These are phyloP conservation scores for Orientallactaga sibirica DNA, from an alignment of 2,797 vertebrate genomes.

Conservation along the genomic window DNA sequence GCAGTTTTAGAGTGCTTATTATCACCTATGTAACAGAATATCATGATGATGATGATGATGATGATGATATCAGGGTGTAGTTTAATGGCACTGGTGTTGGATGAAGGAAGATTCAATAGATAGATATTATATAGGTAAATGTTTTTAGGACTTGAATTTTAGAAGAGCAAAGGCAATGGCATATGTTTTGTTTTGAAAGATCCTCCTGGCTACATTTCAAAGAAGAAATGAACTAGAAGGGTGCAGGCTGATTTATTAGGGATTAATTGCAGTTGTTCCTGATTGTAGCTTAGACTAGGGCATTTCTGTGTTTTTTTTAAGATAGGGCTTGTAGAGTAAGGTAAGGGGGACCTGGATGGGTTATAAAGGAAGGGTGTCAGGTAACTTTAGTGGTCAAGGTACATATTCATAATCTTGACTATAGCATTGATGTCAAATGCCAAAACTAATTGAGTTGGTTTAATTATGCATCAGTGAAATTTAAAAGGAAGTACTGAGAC, in stretches of 20 bases:
- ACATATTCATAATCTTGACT: conserved; percentile 18
- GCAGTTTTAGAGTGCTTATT: neutral
- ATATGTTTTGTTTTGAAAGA: neutral
- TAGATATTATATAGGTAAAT: neutral
- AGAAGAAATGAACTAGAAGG: neutral
- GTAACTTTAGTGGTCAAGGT: neutral
- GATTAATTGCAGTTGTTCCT: neutral
- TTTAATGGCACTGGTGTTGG: neutral
- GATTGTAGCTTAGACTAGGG: neutral
- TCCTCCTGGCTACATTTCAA: neutral
- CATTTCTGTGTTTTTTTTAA: neutral
- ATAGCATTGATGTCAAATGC: neutral
- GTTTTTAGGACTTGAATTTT: neutral
- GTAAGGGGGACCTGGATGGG: neutral
- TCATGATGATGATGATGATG: neutral
- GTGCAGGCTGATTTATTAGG: neutral
- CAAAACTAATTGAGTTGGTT: conserved; percentile 27
- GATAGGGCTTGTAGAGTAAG: accelerated
- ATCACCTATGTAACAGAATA: neutral
- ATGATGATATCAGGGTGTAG: neutral
- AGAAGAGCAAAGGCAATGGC: neutral
- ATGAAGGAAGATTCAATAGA: neutral
- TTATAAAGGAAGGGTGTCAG: neutral
- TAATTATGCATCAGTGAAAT: neutral
- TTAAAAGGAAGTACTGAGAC: neutral